These are phyloP conservation scores for Sipha flava DNA, from an alignment of 1,140 invertebrate genomes.

Conservation along the genomic window DNA sequence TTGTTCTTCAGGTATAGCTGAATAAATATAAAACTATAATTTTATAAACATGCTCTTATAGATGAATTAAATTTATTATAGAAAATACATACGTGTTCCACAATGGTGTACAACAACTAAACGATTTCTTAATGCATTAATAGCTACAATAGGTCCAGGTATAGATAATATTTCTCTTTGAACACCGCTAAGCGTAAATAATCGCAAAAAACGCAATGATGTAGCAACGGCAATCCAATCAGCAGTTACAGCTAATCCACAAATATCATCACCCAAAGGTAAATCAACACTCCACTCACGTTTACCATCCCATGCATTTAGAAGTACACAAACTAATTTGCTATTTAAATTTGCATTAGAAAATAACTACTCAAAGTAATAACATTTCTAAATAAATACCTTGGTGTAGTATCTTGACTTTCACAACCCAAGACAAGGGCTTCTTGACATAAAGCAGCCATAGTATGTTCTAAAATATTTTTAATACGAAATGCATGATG, in stretches of 20 bases:
- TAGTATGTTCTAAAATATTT: slow-evolving; percentile 69
- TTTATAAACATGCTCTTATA: no score
- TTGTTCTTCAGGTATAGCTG: slow-evolving; percentile 39
- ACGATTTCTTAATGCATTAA: slow-evolving; percentile 59
- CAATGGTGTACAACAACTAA: slow-evolving; percentile 71
- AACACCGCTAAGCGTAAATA: slow-evolving; percentile 77
- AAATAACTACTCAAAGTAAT: neutral
- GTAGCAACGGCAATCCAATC: slow-evolving; percentile 73
- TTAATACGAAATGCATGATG: slow-evolving; percentile 84
- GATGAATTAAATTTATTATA: no score
- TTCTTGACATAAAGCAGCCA: slow-evolving; percentile 72
- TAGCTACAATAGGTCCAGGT: slow-evolving; percentile 60
- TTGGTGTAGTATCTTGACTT: slow-evolving; percentile 48
- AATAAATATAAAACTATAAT: slow-evolving; percentile 31
- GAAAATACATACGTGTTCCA: slow-evolving; percentile 48
- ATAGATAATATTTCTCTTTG: slow-evolving; percentile 70
- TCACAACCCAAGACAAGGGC: slow-evolving; percentile 72
- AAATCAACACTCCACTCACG: slow-evolving; percentile 81
- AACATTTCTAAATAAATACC: slow-evolving; percentile 42
- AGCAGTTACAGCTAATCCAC: slow-evolving; percentile 61
- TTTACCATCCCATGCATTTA: slow-evolving; percentile 64
- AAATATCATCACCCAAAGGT: slow-evolving; percentile 64
- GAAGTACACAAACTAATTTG: slow-evolving; percentile 64
- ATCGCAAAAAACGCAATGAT: slow-evolving; percentile 57
- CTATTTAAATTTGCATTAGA: slow-evolving; percentile 43